Conservation (phyloP, 2,797 vertebrate genomes). For the Decapterus maruadsi region DNA sequence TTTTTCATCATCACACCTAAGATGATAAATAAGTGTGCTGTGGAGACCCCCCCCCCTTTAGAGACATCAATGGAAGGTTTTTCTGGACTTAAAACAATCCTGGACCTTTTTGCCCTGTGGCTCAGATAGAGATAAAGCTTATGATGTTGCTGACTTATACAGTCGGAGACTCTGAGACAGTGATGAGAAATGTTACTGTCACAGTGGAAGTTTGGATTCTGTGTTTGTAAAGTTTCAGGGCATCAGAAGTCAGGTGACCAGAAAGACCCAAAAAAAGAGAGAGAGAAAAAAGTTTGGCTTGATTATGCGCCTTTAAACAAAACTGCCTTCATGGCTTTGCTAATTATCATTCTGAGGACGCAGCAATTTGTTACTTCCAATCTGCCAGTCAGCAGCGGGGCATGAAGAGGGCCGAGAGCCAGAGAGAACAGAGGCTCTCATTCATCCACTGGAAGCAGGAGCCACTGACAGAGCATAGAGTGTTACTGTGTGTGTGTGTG, state of each 20-base stretch:
- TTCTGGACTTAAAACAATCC: constrained; percentile 69
- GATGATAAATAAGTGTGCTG: constrained; percentile 31
- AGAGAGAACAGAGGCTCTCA: constrained; percentile 88
- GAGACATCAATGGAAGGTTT: constrained; percentile 56
- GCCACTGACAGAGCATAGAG: constrained; percentile 53
- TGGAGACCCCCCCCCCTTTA: constrained; percentile 27
- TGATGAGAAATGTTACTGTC: constrained; percentile 16
- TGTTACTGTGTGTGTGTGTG: constrained; percentile 46
- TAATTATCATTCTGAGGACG: constrained; percentile 99
- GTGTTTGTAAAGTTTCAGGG: constrained; percentile 51
- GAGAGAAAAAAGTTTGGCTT: constrained; percentile 78
- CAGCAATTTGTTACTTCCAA: constrained; percentile 99
- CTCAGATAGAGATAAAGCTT: constrained; percentile 41
- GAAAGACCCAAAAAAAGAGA: constrained; percentile 71
- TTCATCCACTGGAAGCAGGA: constrained; percentile 81
- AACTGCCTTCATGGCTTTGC: constrained; percentile 94
- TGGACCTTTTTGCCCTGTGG: constrained; percentile 45
- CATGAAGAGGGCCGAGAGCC: constrained; percentile 93
- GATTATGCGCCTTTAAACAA: constrained; percentile 92
- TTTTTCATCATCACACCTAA: constrained; percentile 66
- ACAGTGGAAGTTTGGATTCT: constrained; percentile 26
- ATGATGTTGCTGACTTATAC: constrained; percentile 33
- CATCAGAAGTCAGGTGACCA: constrained; percentile 83
- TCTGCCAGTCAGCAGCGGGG: constrained; percentile 93
- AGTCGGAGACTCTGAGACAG: constrained; percentile 1